Conservation (phyloP, 2,113 vertebrate genomes). For the Corythornis cristatus region DNA sequence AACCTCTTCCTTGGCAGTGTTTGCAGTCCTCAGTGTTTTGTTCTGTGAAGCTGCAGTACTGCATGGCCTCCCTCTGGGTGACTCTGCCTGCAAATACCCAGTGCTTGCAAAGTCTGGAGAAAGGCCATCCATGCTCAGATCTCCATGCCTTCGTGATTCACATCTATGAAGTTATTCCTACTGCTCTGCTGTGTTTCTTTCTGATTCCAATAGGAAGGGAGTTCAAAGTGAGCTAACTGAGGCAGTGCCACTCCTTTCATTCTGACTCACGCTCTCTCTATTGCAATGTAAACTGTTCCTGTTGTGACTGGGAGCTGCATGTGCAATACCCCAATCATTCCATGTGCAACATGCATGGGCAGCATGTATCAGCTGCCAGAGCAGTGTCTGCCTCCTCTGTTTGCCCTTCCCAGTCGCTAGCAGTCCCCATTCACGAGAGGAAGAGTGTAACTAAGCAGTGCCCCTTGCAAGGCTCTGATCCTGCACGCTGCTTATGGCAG, state of each 20-base stretch:
- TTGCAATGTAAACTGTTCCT: rapidly evolving
- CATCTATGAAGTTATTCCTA: background rate
- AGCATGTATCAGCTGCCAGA: background rate
- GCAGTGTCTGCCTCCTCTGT: background rate
- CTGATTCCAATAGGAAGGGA: rapidly evolving
- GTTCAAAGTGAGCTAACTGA: background rate
- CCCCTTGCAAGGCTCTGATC: background rate
- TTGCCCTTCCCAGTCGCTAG: background rate
- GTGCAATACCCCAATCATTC: background rate
- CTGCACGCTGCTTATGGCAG: background rate
- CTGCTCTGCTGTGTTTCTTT: background rate
- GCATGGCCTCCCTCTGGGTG: background rate
- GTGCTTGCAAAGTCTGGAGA: background rate
- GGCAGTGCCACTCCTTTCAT: background rate
- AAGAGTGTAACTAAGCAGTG: background rate
- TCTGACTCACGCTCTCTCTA: rapidly evolving
- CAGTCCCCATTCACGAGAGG: background rate
- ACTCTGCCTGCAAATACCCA: background rate
- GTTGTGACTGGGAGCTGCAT: background rate
- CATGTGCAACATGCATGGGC: rapidly evolving
- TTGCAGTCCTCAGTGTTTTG: background rate
- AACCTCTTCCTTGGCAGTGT: background rate
- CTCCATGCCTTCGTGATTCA: background rate
- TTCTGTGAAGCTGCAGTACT: background rate
- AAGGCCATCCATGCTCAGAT: background rate